Evolutionary conservation across 2,113 vertebrate genomes (phyloP), one percentile per base, ranked within the genome.

Genomic region (Xerus inauris): DNA sequence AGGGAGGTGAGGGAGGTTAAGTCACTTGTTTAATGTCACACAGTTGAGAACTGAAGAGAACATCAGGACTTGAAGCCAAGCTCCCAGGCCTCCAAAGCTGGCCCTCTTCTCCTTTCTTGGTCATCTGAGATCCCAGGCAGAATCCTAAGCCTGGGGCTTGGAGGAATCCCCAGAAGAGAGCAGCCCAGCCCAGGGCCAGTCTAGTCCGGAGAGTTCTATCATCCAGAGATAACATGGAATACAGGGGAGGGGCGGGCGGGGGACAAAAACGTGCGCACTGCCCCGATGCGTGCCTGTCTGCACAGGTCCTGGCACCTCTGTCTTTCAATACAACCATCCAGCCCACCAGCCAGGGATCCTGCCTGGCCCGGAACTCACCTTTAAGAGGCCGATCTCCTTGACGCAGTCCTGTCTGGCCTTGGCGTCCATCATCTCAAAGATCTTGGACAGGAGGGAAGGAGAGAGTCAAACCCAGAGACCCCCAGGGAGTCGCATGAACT

Each of bases 361-460:
- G 69, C 16, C 11, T 28, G 26, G n/a, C 51, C 49, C 26, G 5
- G 6, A 5, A 30, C 98, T 98, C 98, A 99, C 99, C 99, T 99
- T 99, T 71, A 99, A 96, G 71, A 99, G 99, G 97, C 99, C 99
- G 14, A 99, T 99, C 98, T 99, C 99, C 97, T 99, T 99, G 98
- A 99, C 98, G 89, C 99, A 99, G 97, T 99, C 99, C 97, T 99
- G 99, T 87, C 99, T 98, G 20, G 99, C 99, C 97, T 99, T 99
- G 88, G 99, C 99, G 40, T 99, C 99, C 99, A 99, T 99, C 99
- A 99, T 99, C 98, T 99, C 99, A 97, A 99, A 99, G 97, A 99
- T 99, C 99, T 99, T 97, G 88, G 97, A 95, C 75, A 79, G 89
- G 24, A 96, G n/a, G 40, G 75, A 64, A 47, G 45, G 8, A 76